A percentile compares a stretch with the other conserved stretches of the same genome.
phyloP scores from a whole-genome alignment of 2,888 invertebrate species.

The Prosopocoilus inquinatus region DNA sequence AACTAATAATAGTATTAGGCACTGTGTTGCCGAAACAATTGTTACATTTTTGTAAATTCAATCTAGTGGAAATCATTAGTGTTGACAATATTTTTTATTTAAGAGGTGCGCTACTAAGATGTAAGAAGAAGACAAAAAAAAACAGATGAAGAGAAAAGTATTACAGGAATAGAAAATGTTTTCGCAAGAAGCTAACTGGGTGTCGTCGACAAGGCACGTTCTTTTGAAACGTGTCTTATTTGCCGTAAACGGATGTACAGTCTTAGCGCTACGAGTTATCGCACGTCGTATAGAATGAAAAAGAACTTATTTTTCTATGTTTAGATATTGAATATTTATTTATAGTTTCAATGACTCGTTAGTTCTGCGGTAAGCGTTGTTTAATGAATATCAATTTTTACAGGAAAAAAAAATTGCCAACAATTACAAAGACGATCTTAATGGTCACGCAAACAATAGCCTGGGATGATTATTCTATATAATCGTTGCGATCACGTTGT shows the following conservation, averaged over 20 bases:
- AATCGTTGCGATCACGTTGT: conserved; percentile 27
- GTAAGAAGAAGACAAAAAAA: no score
- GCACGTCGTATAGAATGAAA: conserved; percentile 7
- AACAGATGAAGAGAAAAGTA: no score
- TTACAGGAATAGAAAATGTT: background rate
- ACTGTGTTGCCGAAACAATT: no score
- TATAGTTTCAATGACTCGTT: conserved; percentile 8
- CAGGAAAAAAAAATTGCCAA: background rate
- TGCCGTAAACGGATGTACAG: conserved; percentile 12
- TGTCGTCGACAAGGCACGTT: conserved; percentile 10
- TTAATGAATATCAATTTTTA: conserved; percentile 10
- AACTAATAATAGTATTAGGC: no score
- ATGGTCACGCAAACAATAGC: conserved; percentile 28
- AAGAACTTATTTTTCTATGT: conserved; percentile 10
- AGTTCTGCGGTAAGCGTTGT: conserved; percentile 2
- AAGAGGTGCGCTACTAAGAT: no score
- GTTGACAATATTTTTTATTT: no score
- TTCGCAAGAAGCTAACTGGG: conserved; percentile 5
- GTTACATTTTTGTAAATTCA: no score
- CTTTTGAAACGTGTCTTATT: conserved; percentile 13
- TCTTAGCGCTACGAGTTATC: conserved; percentile 10
- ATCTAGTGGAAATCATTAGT: no score
- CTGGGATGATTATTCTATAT: conserved; percentile 25
- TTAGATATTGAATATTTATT: conserved; percentile 7
- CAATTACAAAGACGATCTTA: conserved; percentile 17